A percentile compares a stretch with the other conserved stretches of the same genome.
Evolutionary conservation across 2,888 invertebrate genomes (phyloP).

Genomic region (Drosophila formosana): DNA sequence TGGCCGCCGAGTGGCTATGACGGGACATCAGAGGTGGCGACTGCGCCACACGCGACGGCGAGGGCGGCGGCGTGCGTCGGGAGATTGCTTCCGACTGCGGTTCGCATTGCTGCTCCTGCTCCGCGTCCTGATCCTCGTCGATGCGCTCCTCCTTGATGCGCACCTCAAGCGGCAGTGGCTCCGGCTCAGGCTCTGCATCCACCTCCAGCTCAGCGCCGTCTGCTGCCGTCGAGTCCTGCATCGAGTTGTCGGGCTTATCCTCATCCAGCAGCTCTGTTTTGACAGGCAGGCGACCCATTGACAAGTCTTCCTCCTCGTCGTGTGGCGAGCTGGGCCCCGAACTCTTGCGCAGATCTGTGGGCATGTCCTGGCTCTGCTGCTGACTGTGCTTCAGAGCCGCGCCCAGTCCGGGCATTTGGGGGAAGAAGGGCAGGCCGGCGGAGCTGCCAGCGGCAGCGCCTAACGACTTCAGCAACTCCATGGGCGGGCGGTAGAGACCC

Average conservation of each 20-base stretch:
- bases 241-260: conserved; percentile 24
- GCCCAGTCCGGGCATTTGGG: conserved; percentile 71
- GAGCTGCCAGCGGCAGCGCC: conserved; percentile 67
- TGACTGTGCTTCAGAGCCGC: conserved; percentile 65
- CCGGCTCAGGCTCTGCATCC: conserved; percentile 38
- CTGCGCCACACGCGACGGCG: conserved; percentile 24
- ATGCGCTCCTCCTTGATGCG: conserved; percentile 83
- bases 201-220: conserved; percentile 22
- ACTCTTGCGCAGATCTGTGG: conserved; percentile 84
- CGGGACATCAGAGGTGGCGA: conserved; percentile 30
- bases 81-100: conserved; percentile 4
- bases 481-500: conserved; percentile 83
- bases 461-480: conserved; percentile 83
- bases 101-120: conserved; percentile 28
- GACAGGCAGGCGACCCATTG: conserved; percentile 39
- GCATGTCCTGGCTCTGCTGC: conserved; percentile 79
- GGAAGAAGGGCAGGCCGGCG: conserved; percentile 79
- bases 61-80: conserved; percentile 19
- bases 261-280: conserved; percentile 73
- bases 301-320: conserved; percentile 42
- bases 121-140: conserved; percentile 64
- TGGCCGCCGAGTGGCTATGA: conserved; percentile 5
- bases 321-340: conserved; percentile 74
- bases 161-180: conserved; percentile 71
- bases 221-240: background rate